Evolutionary conservation across 1,140 invertebrate species (phyloP).

Genomic region (Orius laevigatus): DNA sequence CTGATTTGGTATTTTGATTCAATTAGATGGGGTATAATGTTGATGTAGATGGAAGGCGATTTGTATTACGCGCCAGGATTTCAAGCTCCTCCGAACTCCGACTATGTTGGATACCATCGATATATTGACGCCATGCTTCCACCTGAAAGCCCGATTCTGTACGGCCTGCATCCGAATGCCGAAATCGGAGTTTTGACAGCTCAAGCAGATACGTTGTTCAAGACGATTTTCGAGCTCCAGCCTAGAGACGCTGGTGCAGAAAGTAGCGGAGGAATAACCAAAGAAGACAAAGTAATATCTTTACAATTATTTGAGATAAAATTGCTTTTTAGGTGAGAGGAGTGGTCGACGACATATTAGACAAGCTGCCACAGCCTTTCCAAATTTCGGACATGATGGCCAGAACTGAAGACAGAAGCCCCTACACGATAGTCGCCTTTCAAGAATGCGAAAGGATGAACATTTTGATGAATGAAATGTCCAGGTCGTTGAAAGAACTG

Average conservation of each 20-base stretch:
- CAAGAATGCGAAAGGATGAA: slow-evolving; percentile 96
- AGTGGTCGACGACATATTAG: slow-evolving; percentile 75
- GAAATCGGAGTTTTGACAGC: slow-evolving; percentile 86
- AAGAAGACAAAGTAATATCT: slow-evolving; percentile 59
- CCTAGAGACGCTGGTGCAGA: slow-evolving; percentile 58
- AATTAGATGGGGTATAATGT: neutral
- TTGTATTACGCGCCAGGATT: slow-evolving; percentile 66
- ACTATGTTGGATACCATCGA: slow-evolving; percentile 36
- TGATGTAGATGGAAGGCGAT: slow-evolving; percentile 59
- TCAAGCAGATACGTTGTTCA: slow-evolving; percentile 71
- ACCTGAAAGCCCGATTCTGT: slow-evolving; percentile 72
- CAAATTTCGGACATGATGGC: slow-evolving; percentile 71
- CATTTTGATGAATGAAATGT: slow-evolving; percentile 60
- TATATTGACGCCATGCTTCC: slow-evolving; percentile 83
- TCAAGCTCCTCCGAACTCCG: slow-evolving; percentile 64
- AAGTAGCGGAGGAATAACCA: slow-evolving; percentile 42
- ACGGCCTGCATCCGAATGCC: slow-evolving; percentile 86
- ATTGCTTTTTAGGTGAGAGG: slow-evolving; percentile 42
- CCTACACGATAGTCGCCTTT: slow-evolving; percentile 80
- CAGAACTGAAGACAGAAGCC: slow-evolving; percentile 77
- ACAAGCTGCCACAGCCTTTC: slow-evolving; percentile 79
- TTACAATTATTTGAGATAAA: neutral
- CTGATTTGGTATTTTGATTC: slow-evolving; percentile 45
- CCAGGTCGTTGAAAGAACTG: slow-evolving; percentile 65
- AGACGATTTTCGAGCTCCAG: slow-evolving; percentile 82